Conservation (phyloP, 2,888 invertebrate genomes). For the Oligia strigilis region DNA sequence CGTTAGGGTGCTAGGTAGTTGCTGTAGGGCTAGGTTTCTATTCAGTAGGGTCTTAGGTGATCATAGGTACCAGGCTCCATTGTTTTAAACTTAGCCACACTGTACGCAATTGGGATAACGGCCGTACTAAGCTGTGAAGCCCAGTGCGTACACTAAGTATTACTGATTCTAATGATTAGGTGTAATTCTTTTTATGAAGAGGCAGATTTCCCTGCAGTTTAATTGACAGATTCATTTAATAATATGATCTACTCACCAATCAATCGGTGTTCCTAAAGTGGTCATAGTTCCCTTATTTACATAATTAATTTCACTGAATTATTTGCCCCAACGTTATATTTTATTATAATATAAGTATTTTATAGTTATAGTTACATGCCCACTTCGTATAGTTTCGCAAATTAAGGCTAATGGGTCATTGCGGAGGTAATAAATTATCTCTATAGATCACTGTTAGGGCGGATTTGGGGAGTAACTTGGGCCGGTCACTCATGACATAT, state of each 20-base stretch:
- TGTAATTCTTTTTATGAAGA: too few species aligned
- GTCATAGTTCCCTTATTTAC: neutral
- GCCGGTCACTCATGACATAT: neutral
- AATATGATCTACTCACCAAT: neutral
- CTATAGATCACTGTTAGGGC: conserved; percentile 25
- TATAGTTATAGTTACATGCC: neutral
- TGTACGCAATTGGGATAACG: too few species aligned
- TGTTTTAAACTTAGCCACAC: too few species aligned
- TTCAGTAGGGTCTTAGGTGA: too few species aligned
- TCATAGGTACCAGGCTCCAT: too few species aligned
- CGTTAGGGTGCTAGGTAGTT: too few species aligned
- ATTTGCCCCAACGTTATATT: conserved; percentile 4
- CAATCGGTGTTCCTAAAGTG: too few species aligned
- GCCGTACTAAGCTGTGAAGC: too few species aligned
- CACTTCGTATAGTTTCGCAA: conserved; percentile 14
- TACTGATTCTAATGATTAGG: too few species aligned
- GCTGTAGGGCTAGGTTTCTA: too few species aligned
- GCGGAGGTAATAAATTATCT: conserved; percentile 28
- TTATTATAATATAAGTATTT: conserved; percentile 9
- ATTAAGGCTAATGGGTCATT: conserved; percentile 20
- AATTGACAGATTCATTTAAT: neutral
- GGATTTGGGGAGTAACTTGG: neutral
- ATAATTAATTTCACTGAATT: conserved; percentile 3
- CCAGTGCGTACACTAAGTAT: too few species aligned
- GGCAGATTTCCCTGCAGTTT: neutral